phyloP scores from a whole-genome alignment of 2,113 vertebrate genomes.

The Physeter macrocephalus region DNA sequence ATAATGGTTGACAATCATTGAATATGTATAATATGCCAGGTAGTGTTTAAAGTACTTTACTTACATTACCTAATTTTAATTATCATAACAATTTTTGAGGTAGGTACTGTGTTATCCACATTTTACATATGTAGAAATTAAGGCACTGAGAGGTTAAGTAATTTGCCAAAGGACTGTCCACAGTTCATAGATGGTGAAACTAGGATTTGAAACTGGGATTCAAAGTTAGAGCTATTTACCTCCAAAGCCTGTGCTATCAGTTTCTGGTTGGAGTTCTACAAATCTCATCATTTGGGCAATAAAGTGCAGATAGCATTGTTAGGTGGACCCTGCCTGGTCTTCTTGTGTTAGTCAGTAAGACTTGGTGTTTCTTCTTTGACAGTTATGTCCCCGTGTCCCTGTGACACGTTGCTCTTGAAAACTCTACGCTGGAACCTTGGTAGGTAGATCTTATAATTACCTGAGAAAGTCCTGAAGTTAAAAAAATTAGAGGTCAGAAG shows the following conservation, averaged over 20 bases:
- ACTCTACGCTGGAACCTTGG: background rate
- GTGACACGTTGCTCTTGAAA: background rate
- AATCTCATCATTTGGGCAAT: background rate
- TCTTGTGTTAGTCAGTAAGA: background rate
- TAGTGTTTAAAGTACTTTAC: background rate
- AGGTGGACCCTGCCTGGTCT: background rate
- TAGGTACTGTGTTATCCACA: background rate
- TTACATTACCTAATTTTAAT: background rate
- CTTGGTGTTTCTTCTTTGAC: background rate
- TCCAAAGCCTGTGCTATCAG: background rate
- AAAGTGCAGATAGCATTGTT: background rate
- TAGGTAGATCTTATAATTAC: background rate
- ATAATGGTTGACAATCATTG: background rate
- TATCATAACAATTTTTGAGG: background rate
- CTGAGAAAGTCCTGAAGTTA: background rate
- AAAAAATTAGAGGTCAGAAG: background rate
- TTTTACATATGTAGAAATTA: background rate
- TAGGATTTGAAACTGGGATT: background rate
- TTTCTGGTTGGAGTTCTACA: background rate
- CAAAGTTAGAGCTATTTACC: background rate
- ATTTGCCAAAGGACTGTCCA: background rate
- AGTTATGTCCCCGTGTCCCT: background rate
- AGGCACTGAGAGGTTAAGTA: background rate
- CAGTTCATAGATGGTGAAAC: background rate
- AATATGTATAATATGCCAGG: background rate